Evolutionary conservation across 2,797 vertebrate species (phyloP).

Genomic region (Morus bassanus): DNA sequence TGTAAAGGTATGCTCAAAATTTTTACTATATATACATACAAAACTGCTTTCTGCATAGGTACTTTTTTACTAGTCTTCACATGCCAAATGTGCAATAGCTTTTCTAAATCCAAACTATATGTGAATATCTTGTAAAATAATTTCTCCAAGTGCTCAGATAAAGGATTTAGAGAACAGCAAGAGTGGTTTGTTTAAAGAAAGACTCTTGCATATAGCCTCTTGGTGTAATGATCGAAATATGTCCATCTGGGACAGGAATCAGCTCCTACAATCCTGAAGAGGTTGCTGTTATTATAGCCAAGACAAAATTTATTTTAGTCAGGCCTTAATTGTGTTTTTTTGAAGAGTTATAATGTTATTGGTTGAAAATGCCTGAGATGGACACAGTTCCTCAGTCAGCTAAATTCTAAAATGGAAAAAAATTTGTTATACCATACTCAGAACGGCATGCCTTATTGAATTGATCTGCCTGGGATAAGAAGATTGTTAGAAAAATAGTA

Average conservation of each 20-base stretch:
- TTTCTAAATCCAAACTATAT: not conserved
- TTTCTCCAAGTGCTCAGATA: not conserved
- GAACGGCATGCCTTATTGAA: not conserved
- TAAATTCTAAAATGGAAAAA: not conserved
- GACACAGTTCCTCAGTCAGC: not conserved
- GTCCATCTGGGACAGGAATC: not conserved
- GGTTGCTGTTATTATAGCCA: not conserved
- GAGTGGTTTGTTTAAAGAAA: not conserved
- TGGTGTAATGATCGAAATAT: rapidly evolving
- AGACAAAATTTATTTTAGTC: not conserved
- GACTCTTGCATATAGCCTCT: not conserved
- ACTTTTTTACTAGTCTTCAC: not conserved
- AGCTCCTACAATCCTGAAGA: not conserved
- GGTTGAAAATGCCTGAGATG: not conserved
- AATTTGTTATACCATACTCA: not conserved
- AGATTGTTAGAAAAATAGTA: not conserved
- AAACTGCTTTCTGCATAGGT: not conserved
- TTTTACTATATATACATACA: not conserved
- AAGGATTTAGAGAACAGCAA: not conserved
- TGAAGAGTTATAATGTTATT: not conserved
- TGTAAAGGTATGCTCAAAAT: not conserved
- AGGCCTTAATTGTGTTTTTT: not conserved
- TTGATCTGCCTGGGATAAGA: not conserved
- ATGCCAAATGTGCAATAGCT: not conserved
- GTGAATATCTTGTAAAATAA: not conserved